Conservation (phyloP, 2,888 invertebrate species). For the Spodoptera exigua region DNA sequence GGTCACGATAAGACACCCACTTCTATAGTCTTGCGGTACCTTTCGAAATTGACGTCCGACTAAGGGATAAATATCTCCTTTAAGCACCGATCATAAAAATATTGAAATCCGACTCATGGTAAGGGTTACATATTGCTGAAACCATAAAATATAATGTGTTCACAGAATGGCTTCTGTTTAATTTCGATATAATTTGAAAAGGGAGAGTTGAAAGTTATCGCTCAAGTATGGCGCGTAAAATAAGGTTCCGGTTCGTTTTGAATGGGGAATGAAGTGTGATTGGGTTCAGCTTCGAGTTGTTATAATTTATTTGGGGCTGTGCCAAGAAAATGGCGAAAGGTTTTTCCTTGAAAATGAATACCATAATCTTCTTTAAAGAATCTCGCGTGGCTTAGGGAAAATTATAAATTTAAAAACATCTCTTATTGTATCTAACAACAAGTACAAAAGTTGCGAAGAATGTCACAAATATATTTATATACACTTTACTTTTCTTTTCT, state of each 20-base stretch:
- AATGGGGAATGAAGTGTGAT: constrained; percentile 28
- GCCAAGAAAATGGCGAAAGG: neutral
- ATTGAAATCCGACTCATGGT: constrained; percentile 5
- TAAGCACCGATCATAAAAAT: constrained; percentile 11
- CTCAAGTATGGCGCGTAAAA: constrained; percentile 15
- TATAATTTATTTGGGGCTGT: constrained; percentile 18
- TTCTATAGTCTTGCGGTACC: constrained; percentile 14
- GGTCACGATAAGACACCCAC: constrained; percentile 18
- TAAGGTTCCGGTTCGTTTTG: constrained; percentile 19
- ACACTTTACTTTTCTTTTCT: too few relatives aligned
- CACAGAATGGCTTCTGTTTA: constrained; percentile 8
- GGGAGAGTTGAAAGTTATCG: constrained; percentile 7
- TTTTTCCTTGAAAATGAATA: neutral
- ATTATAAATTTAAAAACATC: too few relatives aligned
- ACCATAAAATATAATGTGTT: constrained; percentile 4
- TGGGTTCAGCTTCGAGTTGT: constrained; percentile 18
- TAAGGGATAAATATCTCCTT: constrained; percentile 8
- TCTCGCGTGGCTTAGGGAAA: neutral
- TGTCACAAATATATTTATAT: too few relatives aligned
- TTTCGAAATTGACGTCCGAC: constrained; percentile 1
- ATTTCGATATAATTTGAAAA: constrained; percentile 11
- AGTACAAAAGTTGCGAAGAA: too few relatives aligned
- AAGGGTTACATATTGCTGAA: constrained; percentile 6
- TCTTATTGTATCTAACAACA: too few relatives aligned
- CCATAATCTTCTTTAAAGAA: neutral